Conservation (phyloP, 2,797 vertebrate species). For the Gallinago nigripennis region DNA sequence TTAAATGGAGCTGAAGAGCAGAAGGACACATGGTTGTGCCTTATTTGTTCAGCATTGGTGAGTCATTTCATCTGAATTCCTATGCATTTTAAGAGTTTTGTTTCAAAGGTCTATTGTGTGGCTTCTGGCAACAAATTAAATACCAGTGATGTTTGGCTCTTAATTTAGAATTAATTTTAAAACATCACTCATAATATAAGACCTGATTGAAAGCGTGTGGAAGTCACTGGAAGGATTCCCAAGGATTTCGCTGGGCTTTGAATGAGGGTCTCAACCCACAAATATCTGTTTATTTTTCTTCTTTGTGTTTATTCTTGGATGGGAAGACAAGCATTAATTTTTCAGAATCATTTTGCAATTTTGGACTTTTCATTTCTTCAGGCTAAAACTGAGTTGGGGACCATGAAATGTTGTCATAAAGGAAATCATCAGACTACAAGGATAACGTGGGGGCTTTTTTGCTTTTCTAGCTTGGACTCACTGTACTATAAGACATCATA, state of each 20-base stretch:
- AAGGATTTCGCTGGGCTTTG: conserved; percentile 16
- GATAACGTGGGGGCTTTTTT: background rate
- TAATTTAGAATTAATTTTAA: conserved; percentile 68
- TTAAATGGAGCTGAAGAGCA: conserved; percentile 27
- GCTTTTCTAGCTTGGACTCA: background rate
- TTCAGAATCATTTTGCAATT: background rate
- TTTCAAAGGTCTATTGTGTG: conserved; percentile 73
- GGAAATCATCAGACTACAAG: background rate
- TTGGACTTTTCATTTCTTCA: background rate
- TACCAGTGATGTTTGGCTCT: conserved; percentile 65
- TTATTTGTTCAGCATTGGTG: conserved; percentile 61
- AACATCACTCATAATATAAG: conserved; percentile 55
- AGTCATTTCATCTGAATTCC: conserved; percentile 75
- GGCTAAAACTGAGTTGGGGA: background rate
- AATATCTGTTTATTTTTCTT: conserved; percentile 14
- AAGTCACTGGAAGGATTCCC: conserved; percentile 31
- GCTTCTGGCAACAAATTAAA: conserved; percentile 70
- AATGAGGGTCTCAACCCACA: conserved; percentile 24
- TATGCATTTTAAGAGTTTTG: conserved; percentile 71
- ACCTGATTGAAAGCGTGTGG: background rate
- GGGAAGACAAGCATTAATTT: background rate
- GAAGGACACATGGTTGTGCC: conserved; percentile 20
- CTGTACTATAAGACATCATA: background rate
- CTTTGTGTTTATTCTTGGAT: background rate
- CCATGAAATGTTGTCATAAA: background rate